Percentiles rank a stretch among this genome's conserved stretches.
phyloP scores from a whole-genome alignment of 2,797 vertebrate species.

The Anguilla obscura region DNA sequence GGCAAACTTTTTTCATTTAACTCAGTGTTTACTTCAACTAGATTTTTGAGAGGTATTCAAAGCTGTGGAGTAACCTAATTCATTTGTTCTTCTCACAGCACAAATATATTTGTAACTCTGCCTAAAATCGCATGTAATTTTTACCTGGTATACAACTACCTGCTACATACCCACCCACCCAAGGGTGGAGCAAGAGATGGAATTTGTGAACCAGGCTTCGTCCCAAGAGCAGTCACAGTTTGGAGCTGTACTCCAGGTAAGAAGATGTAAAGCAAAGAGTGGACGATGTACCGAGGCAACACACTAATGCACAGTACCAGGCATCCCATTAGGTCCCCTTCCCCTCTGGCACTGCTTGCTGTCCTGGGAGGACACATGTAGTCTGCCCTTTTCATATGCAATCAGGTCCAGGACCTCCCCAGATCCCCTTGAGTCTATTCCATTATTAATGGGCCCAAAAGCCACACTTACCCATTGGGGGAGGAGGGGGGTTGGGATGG shows the following conservation, averaged over 20 bases:
- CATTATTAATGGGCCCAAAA: slow-evolving; percentile 19
- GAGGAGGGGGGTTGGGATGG: neutral
- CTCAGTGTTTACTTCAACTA: neutral
- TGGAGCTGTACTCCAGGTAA: slow-evolving; percentile 30
- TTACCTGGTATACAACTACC: neutral
- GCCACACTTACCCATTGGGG: neutral
- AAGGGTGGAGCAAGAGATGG: slow-evolving; percentile 35
- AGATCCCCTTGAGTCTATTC: neutral
- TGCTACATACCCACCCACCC: slow-evolving; percentile 24
- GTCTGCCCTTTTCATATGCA: slow-evolving; percentile 14
- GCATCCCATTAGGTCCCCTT: neutral
- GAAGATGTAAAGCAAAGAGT: slow-evolving; percentile 33
- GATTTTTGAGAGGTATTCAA: slow-evolving; percentile 3
- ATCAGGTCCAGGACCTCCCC: slow-evolving; percentile 14
- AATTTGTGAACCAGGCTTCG: slow-evolving; percentile 36
- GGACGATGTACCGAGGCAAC: neutral
- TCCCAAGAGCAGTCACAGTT: slow-evolving; percentile 27
- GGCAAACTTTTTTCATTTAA: neutral
- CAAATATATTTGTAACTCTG: neutral
- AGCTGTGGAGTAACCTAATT: neutral
- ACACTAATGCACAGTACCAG: neutral
- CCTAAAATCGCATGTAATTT: neutral
- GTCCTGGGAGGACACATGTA: neutral
- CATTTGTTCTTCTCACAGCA: neutral
- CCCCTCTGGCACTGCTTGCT: neutral